Evolutionary conservation across 2,888 invertebrate genomes (phyloP).

Genomic region (Polydrusus cervinus): DNA sequence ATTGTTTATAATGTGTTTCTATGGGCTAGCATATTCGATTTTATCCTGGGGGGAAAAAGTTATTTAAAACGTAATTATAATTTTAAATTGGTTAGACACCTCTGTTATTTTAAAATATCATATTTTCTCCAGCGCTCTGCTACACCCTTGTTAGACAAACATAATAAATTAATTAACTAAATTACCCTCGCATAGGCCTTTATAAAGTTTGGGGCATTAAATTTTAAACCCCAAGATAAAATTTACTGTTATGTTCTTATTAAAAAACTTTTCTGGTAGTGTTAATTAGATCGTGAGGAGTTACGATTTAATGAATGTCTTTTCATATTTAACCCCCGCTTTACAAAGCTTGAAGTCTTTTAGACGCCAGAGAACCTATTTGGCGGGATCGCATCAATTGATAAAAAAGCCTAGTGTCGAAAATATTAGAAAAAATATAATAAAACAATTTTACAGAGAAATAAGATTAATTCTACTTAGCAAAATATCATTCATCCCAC

Average conservation of each 20-base stretch:
- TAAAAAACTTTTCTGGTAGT: conserved; percentile 45
- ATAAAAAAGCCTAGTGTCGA: no score
- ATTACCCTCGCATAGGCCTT: conserved; percentile 41
- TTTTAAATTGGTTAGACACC: conserved; percentile 23
- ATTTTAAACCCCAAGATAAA: conserved; percentile 42
- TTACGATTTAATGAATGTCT: conserved; percentile 7
- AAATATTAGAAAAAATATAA: no score
- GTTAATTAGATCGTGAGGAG: conserved; percentile 42
- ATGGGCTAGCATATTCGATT: not conserved
- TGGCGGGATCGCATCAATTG: no score
- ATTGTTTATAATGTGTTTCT: no score
- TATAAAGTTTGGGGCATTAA: conserved; percentile 33
- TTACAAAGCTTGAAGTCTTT: no score
- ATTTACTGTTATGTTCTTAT: conserved; percentile 51
- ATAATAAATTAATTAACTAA: conserved; percentile 51
- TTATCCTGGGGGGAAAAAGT: not conserved
- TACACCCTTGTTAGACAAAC: conserved; percentile 35
- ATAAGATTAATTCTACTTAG: no score
- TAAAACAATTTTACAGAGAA: no score
- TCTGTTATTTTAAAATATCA: conserved; percentile 35
- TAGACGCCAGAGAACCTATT: no score
- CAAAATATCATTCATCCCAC: no score
- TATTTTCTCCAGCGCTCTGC: conserved; percentile 36
- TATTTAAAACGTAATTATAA: conserved; percentile 23
- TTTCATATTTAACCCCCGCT: not conserved